Percentiles rank a stretch among this genome's conserved stretches.
Evolutionary conservation across 2,113 vertebrate species (phyloP).

Genomic region (Etheostoma spectabile): DNA sequence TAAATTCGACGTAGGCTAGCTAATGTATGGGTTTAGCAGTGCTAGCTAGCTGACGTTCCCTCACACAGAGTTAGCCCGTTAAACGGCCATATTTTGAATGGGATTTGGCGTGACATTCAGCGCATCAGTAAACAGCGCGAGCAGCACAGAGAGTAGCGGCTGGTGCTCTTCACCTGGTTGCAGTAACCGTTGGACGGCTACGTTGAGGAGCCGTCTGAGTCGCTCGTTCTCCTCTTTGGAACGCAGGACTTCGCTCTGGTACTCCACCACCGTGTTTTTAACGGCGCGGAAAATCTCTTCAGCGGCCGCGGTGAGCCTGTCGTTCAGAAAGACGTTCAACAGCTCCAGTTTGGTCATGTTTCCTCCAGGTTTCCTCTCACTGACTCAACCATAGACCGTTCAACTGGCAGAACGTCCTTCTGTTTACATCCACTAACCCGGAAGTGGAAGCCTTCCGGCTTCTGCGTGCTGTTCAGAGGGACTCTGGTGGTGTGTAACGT

Average conservation of each 20-base stretch:
- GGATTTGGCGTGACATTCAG: neutral
- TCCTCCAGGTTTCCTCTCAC: conserved; percentile 44
- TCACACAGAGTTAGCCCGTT: neutral
- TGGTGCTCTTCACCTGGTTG: conserved; percentile 64
- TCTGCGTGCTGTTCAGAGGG: too few species aligned
- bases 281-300: conserved; percentile 77
- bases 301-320: conserved; percentile 71
- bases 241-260: conserved; percentile 73
- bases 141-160: neutral
- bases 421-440: conserved; percentile 73
- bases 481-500: neutral
- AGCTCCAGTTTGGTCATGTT: conserved; percentile 77
- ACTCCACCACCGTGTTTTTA: conserved; percentile 67
- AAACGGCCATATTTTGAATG: neutral
- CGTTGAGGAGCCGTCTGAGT: conserved; percentile 69
- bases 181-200: conserved; percentile 72
- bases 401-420: conserved; percentile 31
- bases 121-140: neutral
- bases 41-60: too few species aligned
- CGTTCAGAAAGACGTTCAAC: conserved; percentile 75
- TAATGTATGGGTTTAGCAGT: neutral
- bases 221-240: conserved; percentile 76
- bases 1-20: neutral
- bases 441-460: conserved; percentile 42
- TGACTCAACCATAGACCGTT: conserved; percentile 1